Conservation (phyloP, 2,888 invertebrate species). For the Acronicta leporina region DNA sequence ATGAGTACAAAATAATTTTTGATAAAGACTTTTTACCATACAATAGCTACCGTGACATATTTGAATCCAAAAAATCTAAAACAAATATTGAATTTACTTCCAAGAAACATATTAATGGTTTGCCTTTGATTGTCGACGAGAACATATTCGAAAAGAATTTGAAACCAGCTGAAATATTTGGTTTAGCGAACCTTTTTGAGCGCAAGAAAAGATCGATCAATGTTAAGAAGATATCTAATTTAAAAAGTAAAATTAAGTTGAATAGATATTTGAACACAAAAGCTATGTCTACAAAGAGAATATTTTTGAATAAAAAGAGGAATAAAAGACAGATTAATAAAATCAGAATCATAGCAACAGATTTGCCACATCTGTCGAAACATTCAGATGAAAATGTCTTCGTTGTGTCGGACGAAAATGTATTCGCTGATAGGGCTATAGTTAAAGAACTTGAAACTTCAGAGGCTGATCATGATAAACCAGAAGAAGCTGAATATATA, state of each 20-base stretch:
- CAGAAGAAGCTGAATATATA: slow-evolving; percentile 56
- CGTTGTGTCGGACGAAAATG: slow-evolving; percentile 72
- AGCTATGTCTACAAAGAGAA: slow-evolving; percentile 63
- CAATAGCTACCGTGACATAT: slow-evolving; percentile 66
- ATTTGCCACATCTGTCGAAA: slow-evolving; percentile 53
- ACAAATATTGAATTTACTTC: slow-evolving; percentile 11
- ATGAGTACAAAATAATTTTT: slow-evolving; percentile 67
- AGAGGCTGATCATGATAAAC: slow-evolving; percentile 41
- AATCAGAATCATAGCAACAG: slow-evolving; percentile 74
- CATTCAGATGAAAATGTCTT: slow-evolving; percentile 73
- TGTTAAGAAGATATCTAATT: slow-evolving; percentile 66
- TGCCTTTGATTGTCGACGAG: slow-evolving; percentile 59
- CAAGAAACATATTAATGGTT: slow-evolving; percentile 18
- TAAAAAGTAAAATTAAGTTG: slow-evolving; percentile 69
- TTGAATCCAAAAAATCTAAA: slow-evolving; percentile 52
- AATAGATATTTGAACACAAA: slow-evolving; percentile 73
- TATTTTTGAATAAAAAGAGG: slow-evolving; percentile 72
- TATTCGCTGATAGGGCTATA: slow-evolving; percentile 70
- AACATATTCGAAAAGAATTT: slow-evolving; percentile 66
- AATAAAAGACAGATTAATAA: slow-evolving; percentile 76
- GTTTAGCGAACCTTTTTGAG: slow-evolving; percentile 64
- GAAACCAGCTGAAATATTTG: slow-evolving; percentile 73
- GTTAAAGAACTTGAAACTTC: slow-evolving; percentile 65
- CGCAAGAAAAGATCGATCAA: slow-evolving; percentile 70
- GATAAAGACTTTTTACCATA: slow-evolving; percentile 62